phyloP scores from a whole-genome alignment of 2,888 invertebrate genomes.

The Cataglyphis cursor region DNA sequence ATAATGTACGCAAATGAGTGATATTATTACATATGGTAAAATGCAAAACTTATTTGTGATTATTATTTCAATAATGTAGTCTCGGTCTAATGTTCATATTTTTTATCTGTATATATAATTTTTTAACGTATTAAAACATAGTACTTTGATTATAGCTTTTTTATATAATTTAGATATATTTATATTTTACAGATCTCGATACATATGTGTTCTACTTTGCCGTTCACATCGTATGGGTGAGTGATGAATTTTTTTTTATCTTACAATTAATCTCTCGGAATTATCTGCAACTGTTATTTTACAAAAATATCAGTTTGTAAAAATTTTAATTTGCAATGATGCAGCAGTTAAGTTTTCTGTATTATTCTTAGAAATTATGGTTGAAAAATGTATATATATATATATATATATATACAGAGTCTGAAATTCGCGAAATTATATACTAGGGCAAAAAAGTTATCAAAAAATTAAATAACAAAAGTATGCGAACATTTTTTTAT shows the following conservation, averaged over 20 bases:
- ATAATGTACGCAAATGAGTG: too few species aligned
- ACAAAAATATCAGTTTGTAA: background rate
- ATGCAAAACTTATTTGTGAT: too few species aligned
- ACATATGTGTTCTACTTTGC: background rate
- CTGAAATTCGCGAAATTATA: background rate
- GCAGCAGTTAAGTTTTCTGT: background rate
- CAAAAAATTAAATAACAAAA: background rate
- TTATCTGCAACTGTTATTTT: background rate
- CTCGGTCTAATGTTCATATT: too few species aligned
- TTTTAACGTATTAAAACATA: background rate
- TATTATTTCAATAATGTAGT: too few species aligned
- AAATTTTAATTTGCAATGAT: background rate
- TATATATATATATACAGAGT: too few species aligned
- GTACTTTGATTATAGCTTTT: background rate
- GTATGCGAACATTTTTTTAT: background rate
- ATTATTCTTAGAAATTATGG: background rate
- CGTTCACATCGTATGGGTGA: background rate
- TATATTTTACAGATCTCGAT: background rate
- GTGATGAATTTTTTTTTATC: background rate
- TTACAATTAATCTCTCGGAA: background rate
- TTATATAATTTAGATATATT: background rate
- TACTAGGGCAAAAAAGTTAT: background rate
- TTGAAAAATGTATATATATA: background rate
- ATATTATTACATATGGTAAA: too few species aligned
- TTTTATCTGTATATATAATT: background rate